Percentiles rank a stretch among this genome's conserved stretches.
Conservation (phyloP, 2,113 vertebrate species). For the Bufo gargarizans region DNA sequence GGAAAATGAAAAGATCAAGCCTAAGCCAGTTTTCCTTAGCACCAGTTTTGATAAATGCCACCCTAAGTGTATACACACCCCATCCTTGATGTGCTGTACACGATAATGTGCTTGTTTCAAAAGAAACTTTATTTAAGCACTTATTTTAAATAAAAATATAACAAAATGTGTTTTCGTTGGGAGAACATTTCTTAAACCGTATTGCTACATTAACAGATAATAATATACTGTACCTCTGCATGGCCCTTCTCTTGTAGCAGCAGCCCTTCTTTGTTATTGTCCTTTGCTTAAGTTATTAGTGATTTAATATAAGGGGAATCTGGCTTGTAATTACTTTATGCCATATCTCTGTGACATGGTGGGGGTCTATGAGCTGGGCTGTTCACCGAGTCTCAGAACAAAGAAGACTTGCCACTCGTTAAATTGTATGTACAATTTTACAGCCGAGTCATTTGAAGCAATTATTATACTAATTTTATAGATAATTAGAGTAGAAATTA, state of each 20-base stretch:
- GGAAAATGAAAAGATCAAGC: too few relatives aligned
- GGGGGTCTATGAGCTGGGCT: background rate
- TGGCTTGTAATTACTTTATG: background rate
- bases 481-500: slow-evolving; percentile 28
- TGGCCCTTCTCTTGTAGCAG: background rate
- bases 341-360: background rate
- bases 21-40: too few relatives aligned
- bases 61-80: too few relatives aligned
- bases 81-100: too few relatives aligned
- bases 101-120: too few relatives aligned
- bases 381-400: background rate
- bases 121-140: too few relatives aligned
- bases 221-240: background rate
- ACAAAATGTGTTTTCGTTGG: background rate
- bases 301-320: background rate
- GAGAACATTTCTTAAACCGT: background rate
- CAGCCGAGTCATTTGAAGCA: slow-evolving; percentile 7
- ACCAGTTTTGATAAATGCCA: too few relatives aligned
- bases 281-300: background rate
- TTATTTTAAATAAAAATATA: too few relatives aligned
- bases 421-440: background rate
- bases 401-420: background rate
- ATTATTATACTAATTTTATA: slow-evolving; percentile 21
- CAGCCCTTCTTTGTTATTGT: background rate
- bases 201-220: background rate